Evolutionary conservation across 2,888 invertebrate species (phyloP).

Genomic region (Ethmia dodecea): DNA sequence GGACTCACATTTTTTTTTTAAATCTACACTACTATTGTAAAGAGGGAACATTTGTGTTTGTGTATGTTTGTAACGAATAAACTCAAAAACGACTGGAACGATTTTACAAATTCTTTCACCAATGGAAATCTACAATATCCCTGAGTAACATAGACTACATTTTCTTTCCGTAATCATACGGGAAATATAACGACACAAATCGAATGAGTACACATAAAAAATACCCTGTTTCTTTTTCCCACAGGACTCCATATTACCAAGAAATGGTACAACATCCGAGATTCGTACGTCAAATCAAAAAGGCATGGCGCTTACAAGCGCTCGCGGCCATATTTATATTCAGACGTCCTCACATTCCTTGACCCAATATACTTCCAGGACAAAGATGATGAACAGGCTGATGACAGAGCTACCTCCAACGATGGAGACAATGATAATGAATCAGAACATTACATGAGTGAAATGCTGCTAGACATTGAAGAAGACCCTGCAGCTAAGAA

Average conservation of each 20-base stretch:
- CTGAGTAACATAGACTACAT: too few relatives aligned
- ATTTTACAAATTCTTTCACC: too few relatives aligned
- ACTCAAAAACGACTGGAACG: too few relatives aligned
- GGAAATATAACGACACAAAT: too few relatives aligned
- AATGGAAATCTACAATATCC: too few relatives aligned
- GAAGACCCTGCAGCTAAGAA: conserved; percentile 11
- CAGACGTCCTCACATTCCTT: conserved; percentile 38
- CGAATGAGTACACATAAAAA: too few relatives aligned
- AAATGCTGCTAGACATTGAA: conserved; percentile 2
- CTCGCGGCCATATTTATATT: conserved; percentile 39
- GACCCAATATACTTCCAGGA: conserved; percentile 22
- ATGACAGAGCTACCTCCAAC: conserved; percentile 1
- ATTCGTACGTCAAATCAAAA: conserved; percentile 39
- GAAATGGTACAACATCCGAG: conserved; percentile 38
- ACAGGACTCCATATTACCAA: conserved; percentile 34
- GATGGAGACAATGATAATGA: neutral
- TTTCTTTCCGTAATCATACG: too few relatives aligned
- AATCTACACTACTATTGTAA: too few relatives aligned
- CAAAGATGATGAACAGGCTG: conserved; percentile 1
- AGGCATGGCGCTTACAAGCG: conserved; percentile 17
- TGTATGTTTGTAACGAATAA: too few relatives aligned
- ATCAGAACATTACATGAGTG: neutral
- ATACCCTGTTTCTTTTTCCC: conserved; percentile 2
- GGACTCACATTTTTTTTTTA: too few relatives aligned
- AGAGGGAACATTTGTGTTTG: too few relatives aligned